Evolutionary conservation across 2,113 vertebrate genomes (phyloP).

Genomic region (Ammodytes marinus): DNA sequence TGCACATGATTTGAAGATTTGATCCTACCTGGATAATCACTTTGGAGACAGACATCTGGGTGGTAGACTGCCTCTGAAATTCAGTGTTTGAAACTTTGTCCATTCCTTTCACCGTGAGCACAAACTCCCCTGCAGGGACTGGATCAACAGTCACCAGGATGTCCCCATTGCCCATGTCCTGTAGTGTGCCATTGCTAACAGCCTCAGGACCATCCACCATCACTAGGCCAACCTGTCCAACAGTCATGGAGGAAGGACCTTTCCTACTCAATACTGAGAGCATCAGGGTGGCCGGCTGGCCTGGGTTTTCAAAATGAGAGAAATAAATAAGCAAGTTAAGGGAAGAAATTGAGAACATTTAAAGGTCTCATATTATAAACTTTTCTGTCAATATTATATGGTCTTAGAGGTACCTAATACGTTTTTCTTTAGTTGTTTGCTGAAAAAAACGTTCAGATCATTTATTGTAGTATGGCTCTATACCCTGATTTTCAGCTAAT

Average conservation of each 20-base stretch:
- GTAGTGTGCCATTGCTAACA: slow-evolving; percentile 39
- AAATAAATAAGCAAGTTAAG: neutral
- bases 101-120: slow-evolving; percentile 74
- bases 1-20: neutral
- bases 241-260: slow-evolving; percentile 68
- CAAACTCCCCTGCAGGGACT: slow-evolving; percentile 79
- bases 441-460: too few relatives aligned
- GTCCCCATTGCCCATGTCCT: slow-evolving; percentile 74
- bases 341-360: neutral
- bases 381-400: too few relatives aligned
- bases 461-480: too few relatives aligned
- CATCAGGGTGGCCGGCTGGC: slow-evolving; percentile 68
- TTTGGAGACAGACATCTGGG: slow-evolving; percentile 81
- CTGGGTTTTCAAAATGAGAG: slow-evolving; percentile 51
- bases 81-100: slow-evolving; percentile 69
- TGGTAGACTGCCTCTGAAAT: slow-evolving; percentile 84
- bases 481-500: too few relatives aligned
- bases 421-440: too few relatives aligned
- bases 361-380: too few relatives aligned
- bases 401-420: too few relatives aligned
- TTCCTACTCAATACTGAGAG: slow-evolving; percentile 79
- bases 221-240: slow-evolving; percentile 67
- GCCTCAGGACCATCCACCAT: slow-evolving; percentile 53
- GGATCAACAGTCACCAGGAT: slow-evolving; percentile 71
- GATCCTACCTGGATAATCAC: slow-evolving; percentile 75